Evolutionary conservation across 2,797 vertebrate species (phyloP).

Genomic region (Luscinia luscinia): DNA sequence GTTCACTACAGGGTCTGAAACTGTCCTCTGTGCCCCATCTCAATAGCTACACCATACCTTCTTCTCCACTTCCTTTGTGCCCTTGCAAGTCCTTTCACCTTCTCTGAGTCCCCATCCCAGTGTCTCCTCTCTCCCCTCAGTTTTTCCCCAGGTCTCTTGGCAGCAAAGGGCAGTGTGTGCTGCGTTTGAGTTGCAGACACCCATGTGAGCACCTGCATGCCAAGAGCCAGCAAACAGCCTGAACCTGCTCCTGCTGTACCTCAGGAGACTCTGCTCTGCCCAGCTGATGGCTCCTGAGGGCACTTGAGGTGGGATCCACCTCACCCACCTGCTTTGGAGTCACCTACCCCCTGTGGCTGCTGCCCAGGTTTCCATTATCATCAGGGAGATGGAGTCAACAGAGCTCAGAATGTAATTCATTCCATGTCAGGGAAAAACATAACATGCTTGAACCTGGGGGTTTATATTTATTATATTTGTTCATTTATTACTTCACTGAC

Average conservation of each 20-base stretch:
- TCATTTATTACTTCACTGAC: not conserved
- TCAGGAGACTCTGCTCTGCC: not conserved
- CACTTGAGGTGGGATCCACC: not conserved
- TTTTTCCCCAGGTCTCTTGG: not conserved
- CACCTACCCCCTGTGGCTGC: not conserved
- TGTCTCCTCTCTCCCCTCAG: not conserved
- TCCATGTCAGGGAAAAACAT: not conserved
- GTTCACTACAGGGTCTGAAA: not conserved
- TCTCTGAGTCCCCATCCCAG: not conserved
- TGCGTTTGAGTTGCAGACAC: fast-evolving
- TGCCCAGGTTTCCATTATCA: not conserved
- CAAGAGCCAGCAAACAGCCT: not conserved
- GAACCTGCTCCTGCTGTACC: fast-evolving
- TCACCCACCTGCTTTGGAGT: not conserved
- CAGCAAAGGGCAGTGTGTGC: not conserved
- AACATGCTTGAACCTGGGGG: not conserved
- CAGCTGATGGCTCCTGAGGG: not conserved
- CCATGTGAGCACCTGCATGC: fast-evolving
- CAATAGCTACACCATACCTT: not conserved
- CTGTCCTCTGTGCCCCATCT: not conserved
- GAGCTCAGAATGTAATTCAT: not conserved
- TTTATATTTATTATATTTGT: not conserved
- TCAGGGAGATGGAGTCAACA: not conserved
- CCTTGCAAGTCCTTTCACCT: not conserved
- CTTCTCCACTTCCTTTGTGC: not conserved